Base-by-base conservation (phyloP, 1,140 invertebrate species). In the Microplitis demolitor region DNA sequence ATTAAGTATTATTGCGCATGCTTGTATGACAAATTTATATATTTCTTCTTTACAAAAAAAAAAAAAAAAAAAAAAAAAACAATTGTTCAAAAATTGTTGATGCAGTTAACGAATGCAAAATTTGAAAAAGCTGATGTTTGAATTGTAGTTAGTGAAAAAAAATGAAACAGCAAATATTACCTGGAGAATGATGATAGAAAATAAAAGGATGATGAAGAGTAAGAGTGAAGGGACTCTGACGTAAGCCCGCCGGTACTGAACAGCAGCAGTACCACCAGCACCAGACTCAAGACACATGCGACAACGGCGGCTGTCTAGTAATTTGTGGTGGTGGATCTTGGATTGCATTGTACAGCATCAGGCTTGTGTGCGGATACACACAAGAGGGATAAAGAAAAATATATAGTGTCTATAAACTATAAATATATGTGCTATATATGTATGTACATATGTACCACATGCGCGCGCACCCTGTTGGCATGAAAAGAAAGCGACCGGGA, bases 401-500 rank as follows among this genome's bases (percentile, higher is more conserved):
- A 13, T 54, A 54, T 54, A 14, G 3, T 54, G n/a, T n/a, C n/a
- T 58, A 58, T 58, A 58, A 58, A 24, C n/a, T n/a, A n/a, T n/a
- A 53, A 4, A 53, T 53, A 5, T 4, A 4, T 53, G 13, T 53
- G 4, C 9, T 53, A 53, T 14, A 50, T n/a, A n/a, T 54, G n/a
- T n/a, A 24, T 14, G 14, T 58, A 24, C 14, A 58, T 16, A 58
- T 24, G 16, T 13, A 50, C 3, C 5, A 51, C 31, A 16, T 66
- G 63, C 63, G 63, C 63, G 63, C 63, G 63, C 63, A 66, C n/a
- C 6, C 24, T 16, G 34, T 9, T 51, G 24, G 63, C 14, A n/a
- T 51, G 63, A 66, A 9, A 66, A 24, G 16, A 50, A 37, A 66
- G 63, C 60, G 14, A 60, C 56, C 56, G 9, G 56, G 33, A 35